Percentiles rank a stretch among this genome's conserved stretches.
phyloP scores from a whole-genome alignment of 2,113 vertebrate genomes.

The Glareola pratincola region DNA sequence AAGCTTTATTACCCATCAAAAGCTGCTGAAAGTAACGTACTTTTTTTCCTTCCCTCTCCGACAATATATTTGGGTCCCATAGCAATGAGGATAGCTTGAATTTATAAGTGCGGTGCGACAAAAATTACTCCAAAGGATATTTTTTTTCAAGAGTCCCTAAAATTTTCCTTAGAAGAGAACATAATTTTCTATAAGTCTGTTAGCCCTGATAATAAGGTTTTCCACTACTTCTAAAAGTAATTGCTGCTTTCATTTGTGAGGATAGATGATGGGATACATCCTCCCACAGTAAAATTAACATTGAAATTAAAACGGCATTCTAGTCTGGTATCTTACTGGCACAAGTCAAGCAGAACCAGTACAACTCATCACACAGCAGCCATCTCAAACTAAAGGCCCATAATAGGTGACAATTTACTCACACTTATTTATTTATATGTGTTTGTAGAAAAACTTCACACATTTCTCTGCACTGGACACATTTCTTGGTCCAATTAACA shows the following conservation, averaged over 20 bases:
- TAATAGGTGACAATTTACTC: neutral
- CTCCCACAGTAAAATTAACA: neutral
- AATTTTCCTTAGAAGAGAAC: neutral
- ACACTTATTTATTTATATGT: neutral
- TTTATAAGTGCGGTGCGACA: neutral
- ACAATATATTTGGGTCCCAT: neutral
- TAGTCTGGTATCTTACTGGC: neutral
- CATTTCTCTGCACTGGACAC: neutral
- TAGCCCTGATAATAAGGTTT: neutral
- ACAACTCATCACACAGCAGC: neutral
- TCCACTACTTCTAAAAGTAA: neutral
- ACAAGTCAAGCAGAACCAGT: neutral
- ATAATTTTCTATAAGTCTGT: neutral
- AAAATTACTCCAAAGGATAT: neutral
- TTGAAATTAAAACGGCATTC: neutral
- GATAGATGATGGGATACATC: neutral
- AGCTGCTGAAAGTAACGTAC: neutral
- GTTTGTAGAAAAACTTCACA: neutral
- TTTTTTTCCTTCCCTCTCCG: neutral
- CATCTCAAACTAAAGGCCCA: neutral
- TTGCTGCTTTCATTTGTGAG: neutral
- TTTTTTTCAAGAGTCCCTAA: neutral
- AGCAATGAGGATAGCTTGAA: neutral
- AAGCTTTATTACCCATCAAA: neutral
- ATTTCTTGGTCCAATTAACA: neutral